These are phyloP conservation scores for Eupithecia inturbata DNA, from an alignment of 2,888 invertebrate genomes.

Conservation along the genomic window DNA sequence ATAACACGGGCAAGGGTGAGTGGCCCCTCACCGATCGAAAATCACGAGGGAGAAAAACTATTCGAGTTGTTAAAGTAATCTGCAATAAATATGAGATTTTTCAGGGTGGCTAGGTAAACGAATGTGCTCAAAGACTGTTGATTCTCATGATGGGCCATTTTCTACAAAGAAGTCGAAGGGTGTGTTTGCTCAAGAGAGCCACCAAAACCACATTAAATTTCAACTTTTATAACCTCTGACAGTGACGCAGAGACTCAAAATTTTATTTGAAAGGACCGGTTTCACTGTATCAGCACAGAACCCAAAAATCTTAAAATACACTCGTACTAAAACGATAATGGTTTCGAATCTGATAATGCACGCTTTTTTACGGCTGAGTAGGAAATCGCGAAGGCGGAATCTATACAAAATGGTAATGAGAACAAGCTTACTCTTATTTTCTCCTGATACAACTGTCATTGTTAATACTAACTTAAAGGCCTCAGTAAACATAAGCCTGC, in stretches of 20 bases:
- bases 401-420: slow-evolving; percentile 19
- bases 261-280: slow-evolving; percentile 4
- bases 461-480: slow-evolving; percentile 53
- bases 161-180: background rate
- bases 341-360: slow-evolving; percentile 50
- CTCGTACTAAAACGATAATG: slow-evolving; percentile 61
- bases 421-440: slow-evolving; percentile 41
- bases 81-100: background rate
- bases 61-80: background rate
- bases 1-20: slow-evolving; percentile 47
- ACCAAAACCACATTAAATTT: background rate
- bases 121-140: background rate
- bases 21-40: background rate
- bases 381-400: slow-evolving; percentile 52
- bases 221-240: background rate
- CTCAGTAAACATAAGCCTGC: slow-evolving; percentile 27
- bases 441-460: slow-evolving; percentile 47
- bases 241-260: background rate
- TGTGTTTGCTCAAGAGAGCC: background rate
- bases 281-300: background rate
- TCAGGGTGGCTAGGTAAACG: background rate
- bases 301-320: slow-evolving; percentile 49
- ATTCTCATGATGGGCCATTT: background rate
- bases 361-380: slow-evolving; percentile 45
- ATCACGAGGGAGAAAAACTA: background rate